Conservation (phyloP, 2,113 vertebrate genomes). For the Osmerus eperlanus region DNA sequence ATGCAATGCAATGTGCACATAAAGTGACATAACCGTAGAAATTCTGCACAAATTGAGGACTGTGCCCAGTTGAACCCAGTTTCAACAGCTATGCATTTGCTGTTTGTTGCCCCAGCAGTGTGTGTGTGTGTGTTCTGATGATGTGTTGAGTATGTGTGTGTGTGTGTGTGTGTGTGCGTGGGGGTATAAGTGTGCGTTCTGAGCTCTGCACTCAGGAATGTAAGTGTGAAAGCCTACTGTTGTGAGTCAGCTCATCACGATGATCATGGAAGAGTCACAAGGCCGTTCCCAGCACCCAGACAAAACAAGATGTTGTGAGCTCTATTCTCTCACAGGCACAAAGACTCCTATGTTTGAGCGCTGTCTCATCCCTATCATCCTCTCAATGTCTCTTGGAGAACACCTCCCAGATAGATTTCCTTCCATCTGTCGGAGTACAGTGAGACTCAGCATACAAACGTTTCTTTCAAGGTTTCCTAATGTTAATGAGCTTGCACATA, state of each 20-base stretch:
- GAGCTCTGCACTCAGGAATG: slow-evolving; percentile 34
- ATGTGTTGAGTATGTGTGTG: not conserved
- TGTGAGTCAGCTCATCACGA: slow-evolving; percentile 32
- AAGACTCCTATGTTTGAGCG: slow-evolving; percentile 47
- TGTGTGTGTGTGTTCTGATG: slow-evolving; percentile 6
- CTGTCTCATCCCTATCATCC: not conserved
- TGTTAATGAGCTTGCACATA: too few species aligned
- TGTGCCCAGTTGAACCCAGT: too few species aligned
- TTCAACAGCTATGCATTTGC: too few species aligned
- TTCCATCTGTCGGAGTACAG: too few species aligned
- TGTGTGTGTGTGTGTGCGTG: not conserved
- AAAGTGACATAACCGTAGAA: too few species aligned
- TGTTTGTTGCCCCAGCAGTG: not conserved
- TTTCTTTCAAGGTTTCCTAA: too few species aligned
- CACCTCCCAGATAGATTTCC: too few species aligned
- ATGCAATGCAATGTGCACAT: too few species aligned
- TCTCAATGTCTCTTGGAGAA: slow-evolving; percentile 8
- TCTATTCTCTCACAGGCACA: slow-evolving; percentile 36
- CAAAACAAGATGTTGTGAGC: slow-evolving; percentile 31
- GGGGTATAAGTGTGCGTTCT: slow-evolving; percentile 4
- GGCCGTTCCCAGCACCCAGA: slow-evolving; percentile 22
- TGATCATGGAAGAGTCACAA: slow-evolving; percentile 65
- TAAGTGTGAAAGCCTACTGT: slow-evolving; percentile 41
- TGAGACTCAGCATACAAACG: too few species aligned
- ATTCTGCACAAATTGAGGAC: too few species aligned